Evolutionary conservation across 2,113 vertebrate genomes (phyloP), one percentile per base, ranked within the genome.

Genomic region (Hymenochirus boettgeri): DNA sequence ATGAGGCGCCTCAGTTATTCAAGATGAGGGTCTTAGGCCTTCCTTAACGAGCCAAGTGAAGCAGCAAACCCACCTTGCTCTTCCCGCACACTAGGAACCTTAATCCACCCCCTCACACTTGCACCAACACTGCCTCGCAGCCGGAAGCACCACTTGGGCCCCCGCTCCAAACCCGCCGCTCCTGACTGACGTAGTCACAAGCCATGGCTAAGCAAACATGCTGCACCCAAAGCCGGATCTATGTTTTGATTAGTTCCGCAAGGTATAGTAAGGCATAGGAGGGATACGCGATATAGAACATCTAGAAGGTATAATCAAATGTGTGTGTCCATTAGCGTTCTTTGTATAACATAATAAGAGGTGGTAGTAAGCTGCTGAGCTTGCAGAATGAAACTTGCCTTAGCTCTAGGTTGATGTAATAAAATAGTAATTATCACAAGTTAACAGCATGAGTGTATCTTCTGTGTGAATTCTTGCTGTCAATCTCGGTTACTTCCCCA

Each of bases 91-190:
- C 61, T 50, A 21, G 3, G 22, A n/a, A 42, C 35, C 33, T 29
- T 35, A 37, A n/a, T n/a, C n/a, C n/a, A n/a, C n/a, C 33, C 23
- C 24, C 42, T n/a, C 42, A 19, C 69, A 42, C 48, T 15, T 19
- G 23, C 61, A 62, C 54, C 24, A 33, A 24, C 7, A 15, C 13
- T 10, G 24, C 22, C 69, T 57, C 19, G 54, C 19, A 29, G 27
- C 53, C 69, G 61, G 53, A 62, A 62, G 27, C 69, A 7, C 64
- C 51, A 18, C 35, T 7, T 17, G 2, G 50, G 26, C 33, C 3
- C 7, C 53, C 21, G 29, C 61, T 42, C 62, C 52, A 53, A n/a
- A 54, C 46, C 55, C 56, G 64, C 31, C 81, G 23, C 33, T 52
- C 7, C 22, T 29, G 46, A 67, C 46, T 29, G 56, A 39, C 64